Evolutionary conservation across 2,113 vertebrate species (phyloP), one percentile per base, ranked within the genome.

Genomic region (Pollimyrus isidori): DNA sequence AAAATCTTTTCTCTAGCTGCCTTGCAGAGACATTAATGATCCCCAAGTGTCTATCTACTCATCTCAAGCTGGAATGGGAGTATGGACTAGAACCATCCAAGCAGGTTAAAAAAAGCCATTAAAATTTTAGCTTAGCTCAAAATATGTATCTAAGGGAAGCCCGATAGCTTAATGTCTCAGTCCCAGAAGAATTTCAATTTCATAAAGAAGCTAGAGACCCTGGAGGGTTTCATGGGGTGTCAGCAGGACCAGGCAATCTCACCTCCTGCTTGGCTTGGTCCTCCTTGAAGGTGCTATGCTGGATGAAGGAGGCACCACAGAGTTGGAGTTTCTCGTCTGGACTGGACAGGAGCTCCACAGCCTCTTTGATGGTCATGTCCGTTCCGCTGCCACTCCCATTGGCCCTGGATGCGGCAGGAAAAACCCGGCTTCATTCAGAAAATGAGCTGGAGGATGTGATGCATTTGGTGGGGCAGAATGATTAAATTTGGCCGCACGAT

Each of bases 291-390:
- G 97, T 97, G 93, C 94, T 92, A 82, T 98, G 96, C 90, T 99
- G 98, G 90, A 99, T 98, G 92, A 96, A 97, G 62, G 95, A 97
- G 88, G 98, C 97, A 52, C 98, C 98, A 42, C 94, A 96, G 86
- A 95, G 95, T 92, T 98, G 96, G 86, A 92, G 93, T 87, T 93
- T 96, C 89, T 97, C 95, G 2, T 97, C 95, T 0, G 92, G 83
- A 48, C 91, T 93, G 76, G 93, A 94, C 89, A 99, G 94, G 76
- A 94, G 94, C 13, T 95, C 95, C 62, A 99, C 96, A 0, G 98
- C 98, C 92, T 97, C 95, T 89, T 96, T 94, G 1, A 99, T 94
- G 89, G 96, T 97, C 92, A 98, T 90, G 1, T 95, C 94, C 0
- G 91, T 89, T 0, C 95, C 90, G 0, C 93, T 92, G 26, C 93